Percentiles rank a stretch among this genome's conserved stretches.
phyloP scores from a whole-genome alignment of 2,888 invertebrate genomes.

The Drosophila emarginata region DNA sequence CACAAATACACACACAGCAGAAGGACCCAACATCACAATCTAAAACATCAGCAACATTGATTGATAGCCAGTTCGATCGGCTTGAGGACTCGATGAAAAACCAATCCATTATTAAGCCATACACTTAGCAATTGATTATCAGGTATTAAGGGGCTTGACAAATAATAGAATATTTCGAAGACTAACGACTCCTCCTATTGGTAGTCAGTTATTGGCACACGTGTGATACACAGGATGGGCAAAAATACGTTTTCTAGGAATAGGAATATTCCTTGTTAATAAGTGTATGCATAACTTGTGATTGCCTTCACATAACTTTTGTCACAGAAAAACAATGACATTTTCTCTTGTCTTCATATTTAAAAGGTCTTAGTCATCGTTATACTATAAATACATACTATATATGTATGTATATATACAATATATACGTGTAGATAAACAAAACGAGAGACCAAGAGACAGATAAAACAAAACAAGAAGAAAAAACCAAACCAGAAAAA shows the following conservation, averaged over 20 bases:
- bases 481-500: background rate
- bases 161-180: background rate
- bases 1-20: slow-evolving; percentile 8
- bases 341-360: slow-evolving; percentile 62
- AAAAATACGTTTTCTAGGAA: background rate
- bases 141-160: slow-evolving; percentile 53
- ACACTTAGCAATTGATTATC: slow-evolving; percentile 72
- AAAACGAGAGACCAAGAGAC: background rate
- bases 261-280: background rate
- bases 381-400: slow-evolving; percentile 25
- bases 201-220: slow-evolving; percentile 1
- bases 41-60: slow-evolving; percentile 37
- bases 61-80: slow-evolving; percentile 47
- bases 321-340: slow-evolving; percentile 69
- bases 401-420: slow-evolving; percentile 10
- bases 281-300: slow-evolving; percentile 67
- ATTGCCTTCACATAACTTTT: slow-evolving; percentile 65
- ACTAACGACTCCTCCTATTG: background rate
- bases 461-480: background rate
- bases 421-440: slow-evolving; percentile 12
- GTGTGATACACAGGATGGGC: background rate
- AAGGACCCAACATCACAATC: slow-evolving; percentile 2
- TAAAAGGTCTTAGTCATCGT: slow-evolving; percentile 74
- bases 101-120: slow-evolving; percentile 65
- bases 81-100: slow-evolving; percentile 12